Evolutionary conservation across 2,888 invertebrate species (phyloP).

Genomic region (Torymus texanus): DNA sequence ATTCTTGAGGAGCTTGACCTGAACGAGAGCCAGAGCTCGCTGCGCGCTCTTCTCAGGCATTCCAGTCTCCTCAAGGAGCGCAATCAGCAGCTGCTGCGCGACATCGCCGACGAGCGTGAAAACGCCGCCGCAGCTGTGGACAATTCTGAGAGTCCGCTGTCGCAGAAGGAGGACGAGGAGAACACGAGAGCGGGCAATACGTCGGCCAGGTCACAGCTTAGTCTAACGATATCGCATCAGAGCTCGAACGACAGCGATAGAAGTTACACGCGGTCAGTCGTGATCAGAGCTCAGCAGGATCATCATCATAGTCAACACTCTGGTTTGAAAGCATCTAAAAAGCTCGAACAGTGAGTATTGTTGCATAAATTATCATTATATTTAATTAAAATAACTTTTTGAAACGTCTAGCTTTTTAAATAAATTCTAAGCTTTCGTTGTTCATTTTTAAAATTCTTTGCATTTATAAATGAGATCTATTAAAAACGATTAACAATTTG

Average conservation of each 20-base stretch:
- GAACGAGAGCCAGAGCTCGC: slow-evolving; percentile 68
- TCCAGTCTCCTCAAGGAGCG: slow-evolving; percentile 67
- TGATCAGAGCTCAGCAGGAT: slow-evolving; percentile 65
- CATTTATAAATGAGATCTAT: too few relatives aligned
- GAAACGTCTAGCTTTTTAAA: too few relatives aligned
- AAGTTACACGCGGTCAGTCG: slow-evolving; percentile 70
- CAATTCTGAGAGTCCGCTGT: slow-evolving; percentile 59
- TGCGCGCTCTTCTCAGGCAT: slow-evolving; percentile 68
- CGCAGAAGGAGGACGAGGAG: slow-evolving; percentile 58
- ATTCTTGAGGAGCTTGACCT: slow-evolving; percentile 66
- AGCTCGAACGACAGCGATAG: slow-evolving; percentile 72
- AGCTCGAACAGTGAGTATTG: slow-evolving; percentile 71
- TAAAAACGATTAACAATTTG: too few relatives aligned
- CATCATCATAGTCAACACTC: slow-evolving; percentile 63
- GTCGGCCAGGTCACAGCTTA: slow-evolving; percentile 70
- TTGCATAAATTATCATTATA: background rate
- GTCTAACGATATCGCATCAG: slow-evolving; percentile 70
- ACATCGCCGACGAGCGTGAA: slow-evolving; percentile 65
- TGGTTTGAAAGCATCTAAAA: slow-evolving; percentile 68
- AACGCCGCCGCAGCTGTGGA: slow-evolving; percentile 64
- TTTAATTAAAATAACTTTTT: too few relatives aligned
- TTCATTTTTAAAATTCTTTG: too few relatives aligned
- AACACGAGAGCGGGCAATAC: slow-evolving; percentile 64
- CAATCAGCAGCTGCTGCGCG: slow-evolving; percentile 66
- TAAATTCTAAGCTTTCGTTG: too few relatives aligned